Evolutionary conservation across 2,113 vertebrate genomes (phyloP).

Genomic region (Spheniscus mendiculus): DNA sequence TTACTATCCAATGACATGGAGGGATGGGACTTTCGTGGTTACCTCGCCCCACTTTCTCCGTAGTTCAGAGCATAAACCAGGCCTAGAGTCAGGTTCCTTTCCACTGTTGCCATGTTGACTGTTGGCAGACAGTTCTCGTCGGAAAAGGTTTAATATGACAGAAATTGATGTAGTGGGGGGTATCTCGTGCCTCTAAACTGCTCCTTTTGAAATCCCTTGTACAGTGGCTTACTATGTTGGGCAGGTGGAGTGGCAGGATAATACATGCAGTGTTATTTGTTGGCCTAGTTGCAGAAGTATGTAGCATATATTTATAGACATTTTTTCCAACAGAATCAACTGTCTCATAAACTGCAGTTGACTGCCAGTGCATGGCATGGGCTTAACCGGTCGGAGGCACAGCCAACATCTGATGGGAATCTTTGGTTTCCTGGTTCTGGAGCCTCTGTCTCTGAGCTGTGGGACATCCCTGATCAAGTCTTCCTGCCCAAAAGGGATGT

Average conservation of each 20-base stretch:
- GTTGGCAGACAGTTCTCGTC: neutral
- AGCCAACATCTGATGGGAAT: rapidly evolving
- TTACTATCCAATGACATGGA: rapidly evolving
- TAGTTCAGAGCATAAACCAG: neutral
- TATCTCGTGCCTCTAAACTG: neutral
- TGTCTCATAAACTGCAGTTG: neutral
- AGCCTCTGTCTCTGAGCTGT: neutral
- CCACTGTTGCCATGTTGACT: neutral
- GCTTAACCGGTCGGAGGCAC: neutral
- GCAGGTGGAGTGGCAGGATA: neutral
- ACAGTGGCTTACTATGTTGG: neutral
- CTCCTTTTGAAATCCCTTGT: neutral
- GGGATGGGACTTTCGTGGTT: neutral
- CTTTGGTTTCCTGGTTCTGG: neutral
- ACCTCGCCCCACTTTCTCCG: neutral
- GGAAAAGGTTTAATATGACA: neutral
- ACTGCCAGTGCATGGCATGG: neutral
- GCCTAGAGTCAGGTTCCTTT: no score
- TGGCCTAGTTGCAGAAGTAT: neutral
- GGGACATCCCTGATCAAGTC: neutral
- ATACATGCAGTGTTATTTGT: neutral
- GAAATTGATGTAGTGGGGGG: neutral
- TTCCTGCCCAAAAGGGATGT: neutral
- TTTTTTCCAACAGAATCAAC: neutral
- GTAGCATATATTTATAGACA: neutral